Evolutionary conservation across 2,113 vertebrate species (phyloP), one percentile per base, ranked within the genome.

Genomic region (Gracilinanus agilis): DNA sequence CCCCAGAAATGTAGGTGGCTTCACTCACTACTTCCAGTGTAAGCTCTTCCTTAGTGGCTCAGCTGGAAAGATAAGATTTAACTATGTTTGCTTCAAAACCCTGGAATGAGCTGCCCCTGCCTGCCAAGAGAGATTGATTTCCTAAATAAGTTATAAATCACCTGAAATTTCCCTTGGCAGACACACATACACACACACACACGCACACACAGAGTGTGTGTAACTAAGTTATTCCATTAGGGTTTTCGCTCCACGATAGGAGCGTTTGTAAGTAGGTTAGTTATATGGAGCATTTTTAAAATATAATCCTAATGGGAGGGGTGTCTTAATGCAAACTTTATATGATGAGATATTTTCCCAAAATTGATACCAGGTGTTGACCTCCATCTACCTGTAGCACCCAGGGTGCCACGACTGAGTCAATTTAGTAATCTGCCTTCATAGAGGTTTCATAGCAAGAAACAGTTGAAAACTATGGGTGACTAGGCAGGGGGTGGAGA

Each of bases 71-170:
- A 97, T 89, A 98, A 95, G 90, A 97, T 96, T 97, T 95, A 95
- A 56, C 92, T 93, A 83, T 92, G 88, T 96, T 97, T 98, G 95
- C 95, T 98, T 96, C 93, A 93, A 96, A 97, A 97, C 90, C 94
- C 91, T 93, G 54, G 90, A 96, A 97, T 94, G 95, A 96, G 94
- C 92, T 97, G 93, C 92, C 91, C 93, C 95, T 95, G 44, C 94
- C 94, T 97, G 94, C 92, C 9, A 0, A 44, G n/a, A 92, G 94
- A 96, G 96, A 98, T 44, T 55, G 92, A 96, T 96, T 97, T 97
- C 92, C 90, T 89, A 29, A 96, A 40, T 9, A 92, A 96, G 95
- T 97, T 83, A 55, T 96, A 97, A 97, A 97, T 96, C 29, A 3
- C 95, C 90, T 44, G 49, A 92, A 96, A 96, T 91, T 55, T 75